Evolutionary conservation across 2,888 invertebrate species (phyloP).

Genomic region (Philonicus albiceps): DNA sequence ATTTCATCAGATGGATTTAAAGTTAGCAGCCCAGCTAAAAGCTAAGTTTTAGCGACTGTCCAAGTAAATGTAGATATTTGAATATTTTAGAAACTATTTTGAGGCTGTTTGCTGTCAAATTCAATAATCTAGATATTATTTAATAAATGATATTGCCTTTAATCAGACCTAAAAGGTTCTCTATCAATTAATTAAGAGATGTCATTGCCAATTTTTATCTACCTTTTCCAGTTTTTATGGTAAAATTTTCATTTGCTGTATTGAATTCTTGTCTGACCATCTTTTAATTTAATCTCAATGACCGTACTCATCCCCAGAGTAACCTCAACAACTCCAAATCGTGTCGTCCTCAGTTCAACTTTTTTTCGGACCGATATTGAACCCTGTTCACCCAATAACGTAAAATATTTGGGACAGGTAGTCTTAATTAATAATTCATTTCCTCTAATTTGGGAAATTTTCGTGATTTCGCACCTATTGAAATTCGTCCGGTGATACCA

Average conservation of each 20-base stretch:
- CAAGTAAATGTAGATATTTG: too few relatives aligned
- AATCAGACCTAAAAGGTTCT: background rate
- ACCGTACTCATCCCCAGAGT: background rate
- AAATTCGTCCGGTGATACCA: background rate
- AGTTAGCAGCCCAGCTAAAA: too few relatives aligned
- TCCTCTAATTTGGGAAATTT: background rate
- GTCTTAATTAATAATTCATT: background rate
- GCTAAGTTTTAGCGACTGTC: too few relatives aligned
- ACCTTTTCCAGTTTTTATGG: background rate
- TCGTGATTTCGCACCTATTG: background rate
- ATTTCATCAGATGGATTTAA: too few relatives aligned
- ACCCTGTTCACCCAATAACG: background rate
- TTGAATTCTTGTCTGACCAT: background rate
- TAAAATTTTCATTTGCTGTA: background rate
- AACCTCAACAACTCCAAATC: background rate
- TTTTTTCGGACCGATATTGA: background rate
- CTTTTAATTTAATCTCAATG: background rate
- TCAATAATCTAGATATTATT: background rate
- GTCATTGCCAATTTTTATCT: background rate
- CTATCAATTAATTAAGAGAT: background rate
- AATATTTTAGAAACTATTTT: background rate
- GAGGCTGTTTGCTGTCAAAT: background rate
- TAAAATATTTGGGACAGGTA: background rate
- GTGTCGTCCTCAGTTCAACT: background rate
- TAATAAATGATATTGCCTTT: background rate